Evolutionary conservation across 2,888 invertebrate genomes (phyloP), one percentile per base, ranked within the genome.

Genomic region (Panopea generosa): DNA sequence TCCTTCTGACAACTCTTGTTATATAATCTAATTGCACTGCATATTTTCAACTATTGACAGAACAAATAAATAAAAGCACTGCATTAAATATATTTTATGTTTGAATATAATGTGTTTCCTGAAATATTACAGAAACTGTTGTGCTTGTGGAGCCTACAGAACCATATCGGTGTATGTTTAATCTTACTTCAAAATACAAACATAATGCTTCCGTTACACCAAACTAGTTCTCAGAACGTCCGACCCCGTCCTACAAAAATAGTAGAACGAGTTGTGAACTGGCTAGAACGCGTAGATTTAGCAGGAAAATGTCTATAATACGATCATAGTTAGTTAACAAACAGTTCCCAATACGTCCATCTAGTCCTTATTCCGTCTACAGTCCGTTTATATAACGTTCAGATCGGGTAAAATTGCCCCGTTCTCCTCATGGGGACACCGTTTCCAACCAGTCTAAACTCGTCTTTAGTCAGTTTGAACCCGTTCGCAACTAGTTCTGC

Each of bases 191-290:
- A n/a, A n/a, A n/a, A n/a, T n/a, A n/a, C n/a, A n/a, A n/a, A n/a
- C n/a, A n/a, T n/a, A n/a, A n/a, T 50, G 50, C 22, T 14, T 14
- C 40, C 27, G 45, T 60, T 49, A 60, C 60, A 60, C 60, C 45
- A 60, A 60, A 60, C 47, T 47, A 60, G 60, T 27, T 47, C 60
- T 47, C 22, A 60, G 27, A 60, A 60, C 29, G 47, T 27, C 27
- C 18, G n/a, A 45, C 20, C 47, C 26, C 9, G 7, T 47, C 60
- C 29, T 47, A n/a, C 24, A 7, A 45, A 29, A 26, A 47, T n/a
- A n/a, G 29, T 26, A 22, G 50, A 61, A 61, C 49, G 33, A 4
- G 49, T 50, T 61, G 50, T 22, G 29, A 49, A 50, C 33, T 26
- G 61, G 61, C 14, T 50, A 50, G 50, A 50, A 50, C 61, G 50